Evolutionary conservation across 2,797 vertebrate genomes (phyloP).

Genomic region (Malacoraja senta): DNA sequence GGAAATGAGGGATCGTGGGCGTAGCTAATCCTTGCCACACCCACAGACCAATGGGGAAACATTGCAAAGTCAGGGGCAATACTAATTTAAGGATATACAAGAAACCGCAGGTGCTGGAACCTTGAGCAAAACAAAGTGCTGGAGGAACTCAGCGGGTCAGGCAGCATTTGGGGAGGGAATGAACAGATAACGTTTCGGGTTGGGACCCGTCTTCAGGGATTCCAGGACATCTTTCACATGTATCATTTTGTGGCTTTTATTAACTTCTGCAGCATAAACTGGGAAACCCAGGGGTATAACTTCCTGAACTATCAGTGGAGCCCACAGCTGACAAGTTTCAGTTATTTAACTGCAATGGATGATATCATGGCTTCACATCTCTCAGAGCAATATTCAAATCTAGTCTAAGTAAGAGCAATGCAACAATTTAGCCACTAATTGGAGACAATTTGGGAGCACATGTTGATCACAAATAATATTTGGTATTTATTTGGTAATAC

Average conservation of each 20-base stretch:
- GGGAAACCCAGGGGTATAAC: neutral
- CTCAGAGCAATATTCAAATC: neutral
- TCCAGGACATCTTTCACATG: neutral
- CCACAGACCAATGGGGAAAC: neutral
- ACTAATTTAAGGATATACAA: neutral
- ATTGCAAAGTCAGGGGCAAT: neutral
- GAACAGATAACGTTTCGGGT: too few species aligned
- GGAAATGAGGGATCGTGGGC: too few species aligned
- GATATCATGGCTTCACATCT: neutral
- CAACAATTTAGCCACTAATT: neutral
- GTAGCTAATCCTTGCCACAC: too few species aligned
- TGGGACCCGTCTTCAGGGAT: neutral
- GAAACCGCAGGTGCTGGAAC: too few species aligned
- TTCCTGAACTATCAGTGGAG: neutral
- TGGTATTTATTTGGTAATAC: neutral
- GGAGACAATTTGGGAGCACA: neutral
- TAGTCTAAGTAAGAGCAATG: neutral
- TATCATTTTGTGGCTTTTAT: neutral
- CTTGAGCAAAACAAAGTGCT: too few species aligned
- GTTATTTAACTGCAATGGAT: neutral
- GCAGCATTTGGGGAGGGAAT: too few species aligned
- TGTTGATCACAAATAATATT: neutral
- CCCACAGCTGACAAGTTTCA: neutral
- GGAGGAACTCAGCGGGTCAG: too few species aligned
- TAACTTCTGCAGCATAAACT: neutral